These are phyloP conservation scores for Tetragonula carbonaria DNA, from an alignment of 2,888 invertebrate species.

Conservation along the genomic window DNA sequence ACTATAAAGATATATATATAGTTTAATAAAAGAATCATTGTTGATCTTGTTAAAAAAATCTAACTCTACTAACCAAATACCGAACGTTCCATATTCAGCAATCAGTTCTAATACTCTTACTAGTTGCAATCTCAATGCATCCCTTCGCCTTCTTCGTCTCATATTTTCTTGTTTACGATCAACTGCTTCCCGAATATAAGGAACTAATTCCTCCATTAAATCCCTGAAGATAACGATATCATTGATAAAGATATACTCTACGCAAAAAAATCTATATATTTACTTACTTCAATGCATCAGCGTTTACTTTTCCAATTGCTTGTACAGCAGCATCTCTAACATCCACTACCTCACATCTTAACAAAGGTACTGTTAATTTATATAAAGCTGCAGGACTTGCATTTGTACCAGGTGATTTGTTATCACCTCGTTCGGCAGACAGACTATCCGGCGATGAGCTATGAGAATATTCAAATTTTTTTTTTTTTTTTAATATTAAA, in stretches of 20 bases:
- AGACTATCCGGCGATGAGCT: slow-evolving; percentile 97
- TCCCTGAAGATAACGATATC: slow-evolving; percentile 87
- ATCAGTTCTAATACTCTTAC: slow-evolving; percentile 96
- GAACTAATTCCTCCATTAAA: slow-evolving; percentile 96
- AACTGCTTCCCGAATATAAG: slow-evolving; percentile 96
- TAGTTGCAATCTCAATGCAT: slow-evolving; percentile 95
- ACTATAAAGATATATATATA: slow-evolving; percentile 83
- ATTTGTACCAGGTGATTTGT: slow-evolving; percentile 89
- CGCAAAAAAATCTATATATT: background rate
- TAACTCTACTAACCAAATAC: slow-evolving; percentile 84
- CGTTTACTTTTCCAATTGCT: slow-evolving; percentile 97
- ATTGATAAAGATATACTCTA: background rate
- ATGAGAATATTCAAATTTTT: slow-evolving; percentile 73
- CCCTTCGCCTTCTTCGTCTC: slow-evolving; percentile 94
- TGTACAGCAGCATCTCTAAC: slow-evolving; percentile 97
- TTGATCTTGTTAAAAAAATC: background rate
- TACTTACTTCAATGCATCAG: slow-evolving; percentile 95
- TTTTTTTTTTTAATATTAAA: background rate
- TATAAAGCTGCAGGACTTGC: slow-evolving; percentile 95
- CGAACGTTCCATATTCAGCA: slow-evolving; percentile 95
- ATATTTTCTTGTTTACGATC: slow-evolving; percentile 99
- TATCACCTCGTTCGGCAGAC: slow-evolving; percentile 92
- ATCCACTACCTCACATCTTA: slow-evolving; percentile 96
- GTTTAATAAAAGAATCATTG: background rate
- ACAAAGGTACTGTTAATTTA: slow-evolving; percentile 95